Evolutionary conservation across 1,140 invertebrate genomes (phyloP).

Genomic region (Lasioglossum baleicum): DNA sequence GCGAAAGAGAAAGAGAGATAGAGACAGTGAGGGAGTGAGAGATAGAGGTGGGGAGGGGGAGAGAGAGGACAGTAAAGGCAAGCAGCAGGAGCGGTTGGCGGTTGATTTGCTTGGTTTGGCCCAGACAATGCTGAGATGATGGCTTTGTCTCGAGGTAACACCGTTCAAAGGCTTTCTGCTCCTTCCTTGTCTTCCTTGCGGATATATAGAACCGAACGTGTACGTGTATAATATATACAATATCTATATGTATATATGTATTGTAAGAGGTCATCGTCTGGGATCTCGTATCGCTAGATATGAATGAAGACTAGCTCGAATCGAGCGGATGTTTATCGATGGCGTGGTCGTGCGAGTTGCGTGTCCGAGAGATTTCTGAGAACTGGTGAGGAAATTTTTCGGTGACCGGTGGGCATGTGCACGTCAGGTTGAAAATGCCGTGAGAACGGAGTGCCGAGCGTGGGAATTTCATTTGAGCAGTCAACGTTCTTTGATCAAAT

Average conservation of each 20-base stretch:
- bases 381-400: no score
- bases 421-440: no score
- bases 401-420: no score
- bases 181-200: conserved; percentile 41
- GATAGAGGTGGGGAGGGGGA: conserved; percentile 2
- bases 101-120: conserved; percentile 74
- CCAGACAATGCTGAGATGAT: conserved; percentile 71
- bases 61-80: conserved; percentile 34
- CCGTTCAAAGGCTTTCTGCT: conserved; percentile 64
- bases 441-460: no score
- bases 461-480: no score
- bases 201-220: conserved; percentile 11
- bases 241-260: background rate
- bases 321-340: no score
- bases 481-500: no score
- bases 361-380: no score
- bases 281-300: no score
- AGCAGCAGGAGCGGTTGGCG: conserved; percentile 60
- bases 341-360: no score
- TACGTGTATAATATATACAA: background rate
- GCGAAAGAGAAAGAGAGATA: background rate
- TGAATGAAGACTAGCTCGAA: no score
- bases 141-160: conserved; percentile 74
- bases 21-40: background rate
- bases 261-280: no score